phyloP scores from a whole-genome alignment of 2,797 vertebrate genomes.

The Oreortyx pictus region DNA sequence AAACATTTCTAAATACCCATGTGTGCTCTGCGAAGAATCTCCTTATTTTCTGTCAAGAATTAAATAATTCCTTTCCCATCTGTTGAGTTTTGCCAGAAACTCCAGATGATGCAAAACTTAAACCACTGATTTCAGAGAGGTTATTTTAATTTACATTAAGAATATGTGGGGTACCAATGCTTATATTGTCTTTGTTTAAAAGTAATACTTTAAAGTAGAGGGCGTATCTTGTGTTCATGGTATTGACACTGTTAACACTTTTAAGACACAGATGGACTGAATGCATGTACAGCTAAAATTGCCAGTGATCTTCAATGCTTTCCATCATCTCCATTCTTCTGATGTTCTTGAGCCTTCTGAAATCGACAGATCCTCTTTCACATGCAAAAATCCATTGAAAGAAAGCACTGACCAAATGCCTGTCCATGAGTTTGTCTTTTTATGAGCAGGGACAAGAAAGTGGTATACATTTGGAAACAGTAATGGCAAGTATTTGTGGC shows the following conservation, averaged over 20 bases:
- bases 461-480: not conserved
- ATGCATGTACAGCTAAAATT: not conserved
- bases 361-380: not conserved
- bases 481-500: not conserved
- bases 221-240: not conserved
- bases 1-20: not conserved
- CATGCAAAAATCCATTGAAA: not conserved
- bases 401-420: not conserved
- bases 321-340: not conserved
- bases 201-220: not conserved
- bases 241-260: not conserved
- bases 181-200: not conserved
- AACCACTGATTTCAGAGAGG: not conserved
- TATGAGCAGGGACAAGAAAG: not conserved
- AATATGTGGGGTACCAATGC: rapidly evolving
- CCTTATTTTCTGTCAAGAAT: not conserved
- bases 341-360: not conserved
- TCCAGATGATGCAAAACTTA: not conserved
- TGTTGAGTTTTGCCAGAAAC: not conserved
- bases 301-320: not conserved
- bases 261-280: not conserved
- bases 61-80: not conserved
- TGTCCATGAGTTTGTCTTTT: not conserved
- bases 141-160: not conserved
- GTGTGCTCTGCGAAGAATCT: not conserved